A percentile compares a stretch with the other conserved stretches of the same genome.
Conservation (phyloP, 2,888 invertebrate genomes). For the Epinotia bilunana region DNA sequence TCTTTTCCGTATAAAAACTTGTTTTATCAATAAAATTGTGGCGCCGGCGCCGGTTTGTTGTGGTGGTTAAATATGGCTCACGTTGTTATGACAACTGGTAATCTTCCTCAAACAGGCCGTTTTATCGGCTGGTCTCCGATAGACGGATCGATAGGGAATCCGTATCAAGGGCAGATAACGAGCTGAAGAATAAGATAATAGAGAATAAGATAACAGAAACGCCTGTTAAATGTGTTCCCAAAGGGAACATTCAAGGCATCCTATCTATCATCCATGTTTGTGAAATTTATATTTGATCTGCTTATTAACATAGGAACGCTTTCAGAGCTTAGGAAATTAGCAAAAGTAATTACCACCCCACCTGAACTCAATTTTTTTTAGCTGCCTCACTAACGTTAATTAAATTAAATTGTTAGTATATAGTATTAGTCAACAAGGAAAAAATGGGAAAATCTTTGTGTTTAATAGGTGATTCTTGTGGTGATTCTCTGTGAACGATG, state of each 20-base stretch:
- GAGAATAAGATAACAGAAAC: constrained; percentile 22
- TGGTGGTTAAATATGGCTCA: neutral
- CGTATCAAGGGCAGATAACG: constrained; percentile 29
- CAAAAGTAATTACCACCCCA: neutral
- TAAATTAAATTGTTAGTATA: no score
- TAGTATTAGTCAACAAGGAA: neutral
- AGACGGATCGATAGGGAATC: constrained; percentile 4
- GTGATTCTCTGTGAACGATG: no score
- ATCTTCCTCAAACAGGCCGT: constrained; percentile 24
- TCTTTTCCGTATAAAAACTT: neutral
- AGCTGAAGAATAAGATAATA: constrained; percentile 17
- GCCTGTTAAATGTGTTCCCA: neutral
- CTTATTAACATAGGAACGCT: neutral
- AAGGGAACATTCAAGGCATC: neutral
- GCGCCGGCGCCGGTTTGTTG: neutral
- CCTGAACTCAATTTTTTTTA: no score
- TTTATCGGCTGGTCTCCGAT: constrained; percentile 19
- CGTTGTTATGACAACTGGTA: constrained; percentile 27
- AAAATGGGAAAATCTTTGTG: neutral
- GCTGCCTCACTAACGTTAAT: no score
- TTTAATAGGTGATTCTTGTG: no score
- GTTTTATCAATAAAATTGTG: no score
- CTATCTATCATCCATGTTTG: neutral
- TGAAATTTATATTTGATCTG: neutral
- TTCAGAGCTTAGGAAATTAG: neutral